phyloP scores from a whole-genome alignment of 1,140 invertebrate species.

The Drosophila arawakana region DNA sequence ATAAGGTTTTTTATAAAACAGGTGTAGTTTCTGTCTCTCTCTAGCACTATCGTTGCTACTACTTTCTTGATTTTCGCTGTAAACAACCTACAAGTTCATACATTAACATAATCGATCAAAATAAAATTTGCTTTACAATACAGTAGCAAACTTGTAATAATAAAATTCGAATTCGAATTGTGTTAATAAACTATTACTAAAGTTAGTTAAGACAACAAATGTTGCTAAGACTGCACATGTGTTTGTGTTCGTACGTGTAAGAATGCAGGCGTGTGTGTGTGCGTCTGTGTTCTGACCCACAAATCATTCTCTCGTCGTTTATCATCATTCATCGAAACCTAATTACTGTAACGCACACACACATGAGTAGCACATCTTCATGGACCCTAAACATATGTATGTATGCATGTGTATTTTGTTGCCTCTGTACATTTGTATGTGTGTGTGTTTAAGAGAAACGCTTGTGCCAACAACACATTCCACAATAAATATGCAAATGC shows the following conservation, averaged over 20 bases:
- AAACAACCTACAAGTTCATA: no score
- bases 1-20: no score
- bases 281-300: constrained; percentile 4
- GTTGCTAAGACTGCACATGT: neutral
- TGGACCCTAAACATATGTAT: neutral
- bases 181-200: neutral
- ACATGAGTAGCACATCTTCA: neutral
- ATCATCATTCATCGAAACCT: constrained; percentile 19
- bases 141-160: neutral
- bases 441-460: constrained; percentile 22
- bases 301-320: constrained; percentile 5
- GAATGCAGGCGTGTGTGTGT: neutral
- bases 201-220: neutral
- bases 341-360: constrained; percentile 12
- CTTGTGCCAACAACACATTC: constrained; percentile 17
- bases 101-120: no score
- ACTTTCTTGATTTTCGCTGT: no score
- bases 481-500: constrained; percentile 17
- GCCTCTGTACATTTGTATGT: neutral
- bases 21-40: no score
- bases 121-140: no score
- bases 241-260: neutral
- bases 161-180: neutral
- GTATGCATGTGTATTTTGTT: no score
- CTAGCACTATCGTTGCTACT: no score